Evolutionary conservation across 2,888 invertebrate species (phyloP), one percentile per base, ranked within the genome.

Genomic region (Operophtera brumata): DNA sequence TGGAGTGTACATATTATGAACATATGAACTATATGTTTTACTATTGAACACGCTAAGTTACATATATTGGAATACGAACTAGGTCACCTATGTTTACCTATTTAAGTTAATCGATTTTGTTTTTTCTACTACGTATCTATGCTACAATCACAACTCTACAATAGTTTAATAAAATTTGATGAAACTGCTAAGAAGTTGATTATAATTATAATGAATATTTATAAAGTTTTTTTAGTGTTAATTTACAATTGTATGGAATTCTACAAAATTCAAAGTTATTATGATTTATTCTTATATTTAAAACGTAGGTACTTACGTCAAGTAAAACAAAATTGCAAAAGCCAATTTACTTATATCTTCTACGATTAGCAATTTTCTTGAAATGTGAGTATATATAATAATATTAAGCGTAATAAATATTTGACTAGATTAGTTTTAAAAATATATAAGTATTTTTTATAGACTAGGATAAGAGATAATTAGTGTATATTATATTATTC

Each of bases 41-140:
- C 54, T 64, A 63, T 61, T 63, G 53, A 64, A 70, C 64, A 64
- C 67, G 66, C 65, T 69, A 69, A 54, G n/a, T 35, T 47, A 47
- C 48, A 30, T 42, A 42, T 47, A n/a, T 37, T 14, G 36, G 44
- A 47, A 28, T 36, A 37, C 4, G 6, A 34, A 30, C 20, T 20
- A 20, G 20, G 9, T 30, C 7, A 30, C 7, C 9, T 30, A 30
- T 7, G 30, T 30, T 7, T 30, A 30, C 7, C 8, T 7, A 20
- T 20, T 20, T 3, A 20, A 20, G 20, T 20, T 20, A 20, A 2
- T 20, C 20, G 20, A 20, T 20, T 34, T 13, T 5, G 14, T 42
- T 42, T 41, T 37, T 6, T 44, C 30, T 46, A 54, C 37, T 26
- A n/a, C n/a, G n/a, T n/a, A 40, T 12, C 50, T 55, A 58, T 14